phyloP scores from a whole-genome alignment of 2,113 vertebrate genomes.

The Myrmecophaga tridactyla region DNA sequence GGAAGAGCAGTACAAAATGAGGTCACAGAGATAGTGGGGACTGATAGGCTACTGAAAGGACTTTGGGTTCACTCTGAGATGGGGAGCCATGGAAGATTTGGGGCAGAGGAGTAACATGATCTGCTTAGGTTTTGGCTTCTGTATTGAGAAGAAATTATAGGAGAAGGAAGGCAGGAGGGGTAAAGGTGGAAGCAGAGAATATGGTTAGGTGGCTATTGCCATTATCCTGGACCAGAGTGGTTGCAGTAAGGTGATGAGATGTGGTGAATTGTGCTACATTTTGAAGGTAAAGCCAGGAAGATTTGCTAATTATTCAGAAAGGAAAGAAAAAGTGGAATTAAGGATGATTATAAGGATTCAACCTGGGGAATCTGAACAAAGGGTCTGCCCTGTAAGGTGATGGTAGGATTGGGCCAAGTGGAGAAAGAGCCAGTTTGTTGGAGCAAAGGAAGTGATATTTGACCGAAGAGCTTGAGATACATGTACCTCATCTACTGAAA shows the following conservation, averaged over 20 bases:
- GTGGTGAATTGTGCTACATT: not conserved
- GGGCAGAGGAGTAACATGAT: not conserved
- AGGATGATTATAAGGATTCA: not conserved
- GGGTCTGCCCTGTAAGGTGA: not conserved
- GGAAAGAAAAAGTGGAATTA: not conserved
- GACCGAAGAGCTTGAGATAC: not conserved
- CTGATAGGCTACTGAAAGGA: not conserved
- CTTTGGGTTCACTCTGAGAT: not conserved
- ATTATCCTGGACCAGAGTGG: not conserved
- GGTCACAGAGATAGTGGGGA: not conserved
- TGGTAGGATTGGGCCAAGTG: not conserved
- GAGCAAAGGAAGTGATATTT: not conserved
- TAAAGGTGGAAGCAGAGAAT: not conserved
- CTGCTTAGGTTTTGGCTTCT: not conserved
- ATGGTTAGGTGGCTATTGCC: not conserved
- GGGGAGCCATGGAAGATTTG: not conserved
- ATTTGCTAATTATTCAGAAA: not conserved
- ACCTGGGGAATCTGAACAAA: not conserved
- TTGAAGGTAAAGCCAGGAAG: not conserved
- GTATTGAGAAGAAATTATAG: not conserved
- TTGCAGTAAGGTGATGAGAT: not conserved
- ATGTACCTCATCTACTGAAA: not conserved
- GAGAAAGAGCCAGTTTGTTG: not conserved
- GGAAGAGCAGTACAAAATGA: not conserved
- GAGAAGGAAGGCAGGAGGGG: accelerated